These are phyloP conservation scores for Patella ulyssiponensis DNA, from an alignment of 2,888 invertebrate species.

Conservation along the genomic window DNA sequence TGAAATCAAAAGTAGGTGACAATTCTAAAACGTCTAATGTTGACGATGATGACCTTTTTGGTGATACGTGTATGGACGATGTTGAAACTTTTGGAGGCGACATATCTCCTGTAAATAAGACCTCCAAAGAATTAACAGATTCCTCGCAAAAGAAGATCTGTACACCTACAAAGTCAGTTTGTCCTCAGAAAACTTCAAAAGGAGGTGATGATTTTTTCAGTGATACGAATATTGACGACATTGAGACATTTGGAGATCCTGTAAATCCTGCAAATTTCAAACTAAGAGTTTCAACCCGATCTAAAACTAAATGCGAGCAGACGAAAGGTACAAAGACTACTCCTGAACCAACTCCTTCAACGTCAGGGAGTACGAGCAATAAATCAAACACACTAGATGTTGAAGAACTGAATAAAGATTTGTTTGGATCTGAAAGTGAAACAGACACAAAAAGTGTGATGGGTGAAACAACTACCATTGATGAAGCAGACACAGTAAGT, in stretches of 20 bases:
- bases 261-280: not conserved
- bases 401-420: not conserved
- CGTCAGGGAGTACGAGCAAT: too few relatives aligned
- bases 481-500: not conserved
- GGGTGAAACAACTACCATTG: not conserved
- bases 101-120: too few relatives aligned
- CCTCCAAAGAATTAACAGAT: too few relatives aligned
- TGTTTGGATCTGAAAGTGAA: conserved; percentile 4
- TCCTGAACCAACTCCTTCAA: too few relatives aligned
- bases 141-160: too few relatives aligned
- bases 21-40: not conserved
- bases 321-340: too few relatives aligned
- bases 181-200: not conserved
- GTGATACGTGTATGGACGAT: conserved; percentile 31
- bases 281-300: too few relatives aligned
- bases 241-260: conserved; percentile 39
- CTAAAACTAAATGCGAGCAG: too few relatives aligned
- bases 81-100: conserved; percentile 41
- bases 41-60: conserved; percentile 18
- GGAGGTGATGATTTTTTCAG: conserved; percentile 42
- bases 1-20: conserved; percentile 6
- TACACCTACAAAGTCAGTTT: not conserved
- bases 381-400: too few relatives aligned
- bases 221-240: conserved; percentile 43
- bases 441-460: not conserved